Conservation (phyloP, 1,140 invertebrate species). For the Atta colombica region DNA sequence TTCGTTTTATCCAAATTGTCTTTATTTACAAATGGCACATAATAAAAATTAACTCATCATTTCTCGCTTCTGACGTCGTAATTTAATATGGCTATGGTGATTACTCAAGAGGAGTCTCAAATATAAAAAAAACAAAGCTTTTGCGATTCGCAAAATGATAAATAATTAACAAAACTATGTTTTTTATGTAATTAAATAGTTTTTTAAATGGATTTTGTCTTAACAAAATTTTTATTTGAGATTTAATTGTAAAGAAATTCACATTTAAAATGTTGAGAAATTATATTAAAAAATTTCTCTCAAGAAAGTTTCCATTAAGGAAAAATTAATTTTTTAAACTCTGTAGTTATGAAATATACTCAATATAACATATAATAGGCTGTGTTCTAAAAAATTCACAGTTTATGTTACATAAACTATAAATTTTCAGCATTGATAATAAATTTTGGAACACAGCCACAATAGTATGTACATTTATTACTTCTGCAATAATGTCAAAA, state of each 20-base stretch:
- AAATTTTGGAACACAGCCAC: no score
- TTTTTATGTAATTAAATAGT: neutral
- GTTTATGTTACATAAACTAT: no score
- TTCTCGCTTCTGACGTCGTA: no score
- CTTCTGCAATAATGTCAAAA: neutral
- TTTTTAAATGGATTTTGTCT: neutral
- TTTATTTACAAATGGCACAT: no score
- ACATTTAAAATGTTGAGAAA: neutral
- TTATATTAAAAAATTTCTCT: neutral
- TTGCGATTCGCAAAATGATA: neutral
- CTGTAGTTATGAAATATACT: neutral
- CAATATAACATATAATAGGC: no score
- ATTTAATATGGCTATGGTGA: no score
- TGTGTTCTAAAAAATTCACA: no score
- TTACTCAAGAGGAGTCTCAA: no score
- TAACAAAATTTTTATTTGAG: neutral
- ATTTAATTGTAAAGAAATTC: neutral
- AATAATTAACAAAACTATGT: neutral
- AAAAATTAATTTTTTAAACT: conserved; percentile 2
- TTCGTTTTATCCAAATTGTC: no score
- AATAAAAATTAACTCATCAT: no score
- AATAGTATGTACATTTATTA: neutral
- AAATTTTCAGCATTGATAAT: no score
- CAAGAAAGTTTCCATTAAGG: neutral
- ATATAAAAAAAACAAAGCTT: neutral